phyloP scores from a whole-genome alignment of 2,797 vertebrate species.

The Spinus pinus region DNA sequence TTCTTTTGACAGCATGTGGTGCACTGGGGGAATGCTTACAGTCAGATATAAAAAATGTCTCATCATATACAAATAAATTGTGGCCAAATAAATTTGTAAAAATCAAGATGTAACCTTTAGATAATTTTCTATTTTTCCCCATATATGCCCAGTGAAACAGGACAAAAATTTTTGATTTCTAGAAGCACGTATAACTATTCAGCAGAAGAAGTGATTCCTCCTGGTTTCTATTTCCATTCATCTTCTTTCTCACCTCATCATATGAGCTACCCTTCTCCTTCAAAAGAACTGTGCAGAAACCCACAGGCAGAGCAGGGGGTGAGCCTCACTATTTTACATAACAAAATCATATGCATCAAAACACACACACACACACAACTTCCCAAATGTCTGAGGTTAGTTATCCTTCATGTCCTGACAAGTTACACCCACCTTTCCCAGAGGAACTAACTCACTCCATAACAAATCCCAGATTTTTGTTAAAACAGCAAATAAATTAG shows the following conservation, averaged over 20 bases:
- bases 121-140: neutral
- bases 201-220: slow-evolving; percentile 50
- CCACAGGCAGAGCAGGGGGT: slow-evolving; percentile 65
- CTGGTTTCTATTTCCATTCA: slow-evolving; percentile 57
- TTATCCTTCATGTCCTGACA: slow-evolving; percentile 61
- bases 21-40: neutral
- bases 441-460: slow-evolving; percentile 55
- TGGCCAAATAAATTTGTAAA: slow-evolving; percentile 10
- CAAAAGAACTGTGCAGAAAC: slow-evolving; percentile 54
- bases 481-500: slow-evolving; percentile 65
- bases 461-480: slow-evolving; percentile 62
- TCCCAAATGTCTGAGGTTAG: slow-evolving; percentile 64
- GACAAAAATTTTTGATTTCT: neutral
- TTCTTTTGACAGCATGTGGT: neutral
- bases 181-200: slow-evolving; percentile 33
- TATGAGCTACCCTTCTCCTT: slow-evolving; percentile 55
- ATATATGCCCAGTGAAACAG: neutral
- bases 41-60: neutral
- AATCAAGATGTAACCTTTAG: neutral
- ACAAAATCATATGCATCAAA: slow-evolving; percentile 64
- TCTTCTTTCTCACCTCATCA: slow-evolving; percentile 54
- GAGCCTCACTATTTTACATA: slow-evolving; percentile 53
- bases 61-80: neutral
- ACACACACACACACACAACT: slow-evolving; percentile 47
- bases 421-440: slow-evolving; percentile 71